Conservation (phyloP, 2,113 vertebrate genomes). For the Ginglymostoma cirratum region DNA sequence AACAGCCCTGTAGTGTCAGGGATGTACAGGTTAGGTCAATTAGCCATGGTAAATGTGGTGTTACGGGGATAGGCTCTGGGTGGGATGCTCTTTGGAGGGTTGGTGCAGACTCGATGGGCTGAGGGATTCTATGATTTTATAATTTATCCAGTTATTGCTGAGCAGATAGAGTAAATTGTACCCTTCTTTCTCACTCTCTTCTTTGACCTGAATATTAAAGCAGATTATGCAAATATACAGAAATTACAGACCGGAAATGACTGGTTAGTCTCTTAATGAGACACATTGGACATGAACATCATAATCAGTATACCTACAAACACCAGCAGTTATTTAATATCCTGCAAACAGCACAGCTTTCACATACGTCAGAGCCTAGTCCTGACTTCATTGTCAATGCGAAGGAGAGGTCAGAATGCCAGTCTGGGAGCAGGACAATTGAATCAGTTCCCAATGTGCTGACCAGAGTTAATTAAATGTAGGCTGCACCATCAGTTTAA, state of each 20-base stretch:
- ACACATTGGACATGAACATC: neutral
- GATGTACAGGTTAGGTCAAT: too few relatives aligned
- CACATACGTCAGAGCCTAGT: neutral
- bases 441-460: neutral
- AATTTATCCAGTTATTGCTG: neutral
- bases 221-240: too few relatives aligned
- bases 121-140: too few relatives aligned
- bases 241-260: neutral
- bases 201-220: too few relatives aligned
- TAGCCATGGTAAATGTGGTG: too few relatives aligned
- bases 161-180: too few relatives aligned
- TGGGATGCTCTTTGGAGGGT: too few relatives aligned
- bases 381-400: neutral
- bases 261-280: neutral
- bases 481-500: neutral
- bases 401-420: neutral
- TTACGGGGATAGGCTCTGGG: too few relatives aligned
- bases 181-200: too few relatives aligned
- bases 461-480: neutral
- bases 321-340: neutral
- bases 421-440: neutral
- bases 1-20: too few relatives aligned
- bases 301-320: neutral
- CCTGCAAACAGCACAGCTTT: neutral
- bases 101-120: too few relatives aligned